Evolutionary conservation across 2,113 vertebrate genomes (phyloP).

Genomic region (Butorides virescens): DNA sequence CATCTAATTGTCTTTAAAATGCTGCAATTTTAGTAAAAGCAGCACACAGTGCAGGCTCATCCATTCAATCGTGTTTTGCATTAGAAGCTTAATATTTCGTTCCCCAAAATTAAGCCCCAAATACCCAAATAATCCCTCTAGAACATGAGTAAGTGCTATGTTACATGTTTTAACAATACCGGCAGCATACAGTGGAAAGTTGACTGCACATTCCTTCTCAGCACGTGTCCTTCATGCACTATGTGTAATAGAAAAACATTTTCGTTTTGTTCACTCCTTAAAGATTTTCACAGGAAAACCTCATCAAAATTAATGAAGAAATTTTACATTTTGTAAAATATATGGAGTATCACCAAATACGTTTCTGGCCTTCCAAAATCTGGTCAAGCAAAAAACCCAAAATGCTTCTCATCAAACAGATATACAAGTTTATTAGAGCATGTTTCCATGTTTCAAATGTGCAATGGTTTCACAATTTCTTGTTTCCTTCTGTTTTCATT

Average conservation of each 20-base stretch:
- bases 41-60: neutral
- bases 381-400: neutral
- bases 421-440: neutral
- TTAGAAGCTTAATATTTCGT: neutral
- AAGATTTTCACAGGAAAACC: neutral
- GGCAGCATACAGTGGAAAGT: neutral
- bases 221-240: neutral
- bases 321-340: neutral
- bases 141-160: neutral
- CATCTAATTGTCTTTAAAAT: neutral
- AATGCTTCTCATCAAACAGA: neutral
- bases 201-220: rapidly evolving
- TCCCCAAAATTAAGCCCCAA: neutral
- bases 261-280: neutral
- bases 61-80: neutral
- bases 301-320: neutral
- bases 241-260: neutral
- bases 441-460: neutral
- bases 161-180: neutral
- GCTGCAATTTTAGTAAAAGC: neutral
- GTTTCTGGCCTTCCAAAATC: neutral
- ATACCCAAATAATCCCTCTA: neutral
- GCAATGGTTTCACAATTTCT: neutral
- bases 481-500: neutral
- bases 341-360: neutral